phyloP scores from a whole-genome alignment of 2,888 invertebrate species.

The Orchesellides sinensis region DNA sequence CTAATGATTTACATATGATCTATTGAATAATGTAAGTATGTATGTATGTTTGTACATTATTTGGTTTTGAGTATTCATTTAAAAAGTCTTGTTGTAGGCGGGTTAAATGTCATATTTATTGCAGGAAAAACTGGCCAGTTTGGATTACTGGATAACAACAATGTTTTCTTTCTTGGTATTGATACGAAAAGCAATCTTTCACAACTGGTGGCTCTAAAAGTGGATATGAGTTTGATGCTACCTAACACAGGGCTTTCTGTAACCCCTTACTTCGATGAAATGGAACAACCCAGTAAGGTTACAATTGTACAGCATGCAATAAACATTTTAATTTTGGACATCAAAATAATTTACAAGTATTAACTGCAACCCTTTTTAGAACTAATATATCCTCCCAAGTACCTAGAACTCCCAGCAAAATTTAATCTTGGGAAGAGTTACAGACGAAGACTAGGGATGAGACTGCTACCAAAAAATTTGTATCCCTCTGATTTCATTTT shows the following conservation, averaged over 20 bases:
- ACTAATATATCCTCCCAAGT: conserved; percentile 70
- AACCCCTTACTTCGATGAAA: conserved; percentile 42
- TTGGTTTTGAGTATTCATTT: too few relatives aligned
- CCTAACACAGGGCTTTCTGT: conserved; percentile 53
- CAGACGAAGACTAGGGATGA: conserved; percentile 66
- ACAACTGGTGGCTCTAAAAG: conserved; percentile 54
- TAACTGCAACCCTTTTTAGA: conserved; percentile 46
- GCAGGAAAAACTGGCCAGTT: conserved; percentile 64
- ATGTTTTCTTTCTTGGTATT: conserved; percentile 67
- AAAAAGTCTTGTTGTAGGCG: too few relatives aligned
- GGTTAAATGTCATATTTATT: too few relatives aligned
- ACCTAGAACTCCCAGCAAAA: conserved; percentile 43
- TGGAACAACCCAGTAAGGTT: conserved; percentile 36
- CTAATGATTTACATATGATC: too few relatives aligned
- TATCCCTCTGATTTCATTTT: conserved; percentile 71
- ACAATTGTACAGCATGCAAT: background rate
- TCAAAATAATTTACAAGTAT: too few relatives aligned
- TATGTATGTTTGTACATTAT: too few relatives aligned
- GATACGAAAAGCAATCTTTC: conserved; percentile 64
- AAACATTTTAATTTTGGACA: background rate
- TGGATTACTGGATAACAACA: conserved; percentile 65
- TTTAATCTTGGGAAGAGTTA: conserved; percentile 48
- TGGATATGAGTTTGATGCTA: conserved; percentile 67
- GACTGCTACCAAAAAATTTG: conserved; percentile 66
- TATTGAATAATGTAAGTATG: too few relatives aligned